Evolutionary conservation across 2,797 vertebrate species (phyloP).

Genomic region (Hephaestus fuliginosus): DNA sequence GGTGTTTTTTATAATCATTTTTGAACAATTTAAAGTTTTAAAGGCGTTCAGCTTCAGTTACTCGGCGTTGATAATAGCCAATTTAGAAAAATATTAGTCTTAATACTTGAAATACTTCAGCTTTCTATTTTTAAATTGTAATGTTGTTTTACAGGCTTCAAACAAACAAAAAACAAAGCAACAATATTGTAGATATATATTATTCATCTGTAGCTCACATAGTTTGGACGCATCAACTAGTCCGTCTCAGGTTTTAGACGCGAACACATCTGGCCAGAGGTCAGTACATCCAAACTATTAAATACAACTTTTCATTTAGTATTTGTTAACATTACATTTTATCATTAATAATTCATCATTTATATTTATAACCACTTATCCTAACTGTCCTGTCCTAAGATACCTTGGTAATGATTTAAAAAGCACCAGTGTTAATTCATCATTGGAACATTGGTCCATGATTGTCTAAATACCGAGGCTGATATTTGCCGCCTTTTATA

Average conservation of each 20-base stretch:
- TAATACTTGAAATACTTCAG: not conserved
- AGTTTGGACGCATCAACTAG: not conserved
- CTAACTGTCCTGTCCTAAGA: not conserved
- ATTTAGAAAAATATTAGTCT: not conserved
- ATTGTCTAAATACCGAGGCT: not conserved
- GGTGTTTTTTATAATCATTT: too few species aligned
- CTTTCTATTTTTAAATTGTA: not conserved
- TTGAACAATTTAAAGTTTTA: not conserved
- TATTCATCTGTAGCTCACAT: not conserved
- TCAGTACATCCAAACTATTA: not conserved
- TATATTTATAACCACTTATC: not conserved
- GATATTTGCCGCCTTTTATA: not conserved
- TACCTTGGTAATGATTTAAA: not conserved
- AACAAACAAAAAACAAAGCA: not conserved
- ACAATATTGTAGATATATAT: not conserved
- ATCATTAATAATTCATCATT: too few species aligned
- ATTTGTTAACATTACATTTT: not conserved
- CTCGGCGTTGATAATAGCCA: too few species aligned
- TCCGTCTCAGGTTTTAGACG: too few species aligned
- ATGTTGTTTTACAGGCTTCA: not conserved
- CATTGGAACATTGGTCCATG: not conserved
- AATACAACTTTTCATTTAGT: not conserved
- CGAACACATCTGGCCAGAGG: not conserved
- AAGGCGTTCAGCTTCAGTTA: not conserved
- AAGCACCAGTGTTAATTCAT: not conserved